Base-by-base conservation (phyloP, 2,113 vertebrate genomes). In the Ophthalmolycus amberensis region DNA sequence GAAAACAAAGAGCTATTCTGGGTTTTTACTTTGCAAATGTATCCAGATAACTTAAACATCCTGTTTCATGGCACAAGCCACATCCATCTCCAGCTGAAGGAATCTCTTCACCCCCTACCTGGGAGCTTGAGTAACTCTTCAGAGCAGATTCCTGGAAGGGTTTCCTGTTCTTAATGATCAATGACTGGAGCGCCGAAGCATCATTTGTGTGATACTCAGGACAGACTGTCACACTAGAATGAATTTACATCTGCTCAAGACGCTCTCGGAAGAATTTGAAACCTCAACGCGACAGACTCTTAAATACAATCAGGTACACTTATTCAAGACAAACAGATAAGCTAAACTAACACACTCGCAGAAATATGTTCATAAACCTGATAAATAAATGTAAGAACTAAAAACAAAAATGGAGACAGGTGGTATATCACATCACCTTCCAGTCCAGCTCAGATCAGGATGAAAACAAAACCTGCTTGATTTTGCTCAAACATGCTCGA, bases 351-450 rank as follows among this genome's bases (percentile, higher is more conserved):
- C 42, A 42, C 22, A 58, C 48, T 50, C 29, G 8, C 69, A 80
- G 9, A 66, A 70, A 80, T 60, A 79, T 64, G 46, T 32, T 73
- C 82, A 46, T 64, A 22, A 68, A 72, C 59, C 27, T 76, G 78
- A 93, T 91, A 90, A 91, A 93, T 92, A 85, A 58, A 85, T 63
- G 20, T 27, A 71, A 76, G 50, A 64, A 79, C 2, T 34, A 29
- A 68, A 77, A 63, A 67, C 34, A 25, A 14, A 89, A 75, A 77
- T 20, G 15, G 40, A 70, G 32, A 88, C 83, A 92, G 80, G 69
- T 68, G 22, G 25, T 67, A 58, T 71, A 77, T 38, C 42, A 75
- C 29, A 25, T 46, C 9, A 6, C 8, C 56, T 59, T 68, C 71
- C 11, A 14, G 29, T 78, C 77, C 38, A 64, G 50, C 72, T 81